phyloP scores from a whole-genome alignment of 2,888 invertebrate species.

The Eurytoma adleriae region DNA sequence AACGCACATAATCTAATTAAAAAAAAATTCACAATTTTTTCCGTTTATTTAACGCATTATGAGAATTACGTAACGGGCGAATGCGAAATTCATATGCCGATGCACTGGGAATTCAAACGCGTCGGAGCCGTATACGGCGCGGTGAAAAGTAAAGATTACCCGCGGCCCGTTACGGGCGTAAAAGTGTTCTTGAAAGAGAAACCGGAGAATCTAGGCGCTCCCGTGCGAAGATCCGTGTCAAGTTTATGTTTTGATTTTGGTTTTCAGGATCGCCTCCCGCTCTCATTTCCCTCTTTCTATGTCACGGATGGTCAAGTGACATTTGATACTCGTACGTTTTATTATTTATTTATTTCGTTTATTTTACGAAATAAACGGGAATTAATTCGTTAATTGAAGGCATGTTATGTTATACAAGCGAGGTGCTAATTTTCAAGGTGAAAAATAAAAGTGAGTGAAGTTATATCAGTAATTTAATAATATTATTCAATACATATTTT shows the following conservation, averaged over 20 bases:
- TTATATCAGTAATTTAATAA: too few species aligned
- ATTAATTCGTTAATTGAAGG: too few species aligned
- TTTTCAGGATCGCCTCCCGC: not conserved
- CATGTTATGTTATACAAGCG: too few species aligned
- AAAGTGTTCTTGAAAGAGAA: constrained; percentile 38
- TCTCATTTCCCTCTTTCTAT: too few species aligned
- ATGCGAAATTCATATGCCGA: constrained; percentile 27
- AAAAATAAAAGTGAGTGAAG: too few species aligned
- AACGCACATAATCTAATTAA: too few species aligned
- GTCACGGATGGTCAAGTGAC: too few species aligned
- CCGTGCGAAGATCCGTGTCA: constrained; percentile 35
- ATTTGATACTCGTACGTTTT: too few species aligned
- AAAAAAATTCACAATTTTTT: not conserved
- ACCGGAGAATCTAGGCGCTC: constrained; percentile 12
- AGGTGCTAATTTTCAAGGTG: too few species aligned
- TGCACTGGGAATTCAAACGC: constrained; percentile 18
- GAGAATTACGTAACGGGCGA: constrained; percentile 29
- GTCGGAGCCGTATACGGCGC: not conserved
- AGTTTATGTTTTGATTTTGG: constrained; percentile 50
- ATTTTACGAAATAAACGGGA: too few species aligned
- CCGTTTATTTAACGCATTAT: constrained; percentile 30
- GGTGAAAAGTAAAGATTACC: constrained; percentile 19
- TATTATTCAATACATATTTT: too few species aligned
- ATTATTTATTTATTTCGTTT: too few species aligned
- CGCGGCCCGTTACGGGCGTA: constrained; percentile 9